Base-by-base conservation (phyloP, 2,888 invertebrate species). In the Coenonympha glycerion region DNA sequence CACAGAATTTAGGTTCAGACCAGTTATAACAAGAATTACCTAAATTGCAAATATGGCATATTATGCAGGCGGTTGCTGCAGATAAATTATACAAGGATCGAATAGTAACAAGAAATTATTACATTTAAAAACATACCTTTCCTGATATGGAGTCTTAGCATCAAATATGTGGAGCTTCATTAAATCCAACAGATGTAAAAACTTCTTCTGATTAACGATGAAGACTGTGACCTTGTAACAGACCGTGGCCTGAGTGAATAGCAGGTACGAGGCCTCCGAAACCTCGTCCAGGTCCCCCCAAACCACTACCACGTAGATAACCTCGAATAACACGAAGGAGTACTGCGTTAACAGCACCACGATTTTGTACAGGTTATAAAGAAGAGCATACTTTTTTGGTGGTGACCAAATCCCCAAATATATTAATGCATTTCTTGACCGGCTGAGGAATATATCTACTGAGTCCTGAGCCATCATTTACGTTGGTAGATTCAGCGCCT, bases 241-340 rank as follows among this genome's bases (percentile, higher is more conserved):
- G 1, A 81, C 61, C 0, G 80, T 79, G 0, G 79, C 81, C 52
- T 82, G 80, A 0, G 86, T 81, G 54, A 85, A 84, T 0, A 85
- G 60, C 45, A 86, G 56, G 47, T 76, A 80, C 0, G 80, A 79
- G 0, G 78, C 80, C 47, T 83, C 80, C 0, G 82, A 78, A 0
- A 83, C 76, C 2, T 70, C 76, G 3, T 74, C 76, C 0, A 84
- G 60, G 39, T 85, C 79, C 0, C 84, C 84, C 78, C 80, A 79
- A 0, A 81, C 81, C 1, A 65, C 53, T 0, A 56, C 65, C 47
- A 85, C 73, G 52, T 84, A 81, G 39, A 80, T 67, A 1, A 84
- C 62, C 52, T 83, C 83, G 21, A 81, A 78, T 2, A 82, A 11
- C 1, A 80, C 61, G 42, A 82, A 84, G 0, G 71, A 71, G 33